Base-by-base conservation (phyloP, 2,113 vertebrate genomes). In the Odocoileus virginianus region DNA sequence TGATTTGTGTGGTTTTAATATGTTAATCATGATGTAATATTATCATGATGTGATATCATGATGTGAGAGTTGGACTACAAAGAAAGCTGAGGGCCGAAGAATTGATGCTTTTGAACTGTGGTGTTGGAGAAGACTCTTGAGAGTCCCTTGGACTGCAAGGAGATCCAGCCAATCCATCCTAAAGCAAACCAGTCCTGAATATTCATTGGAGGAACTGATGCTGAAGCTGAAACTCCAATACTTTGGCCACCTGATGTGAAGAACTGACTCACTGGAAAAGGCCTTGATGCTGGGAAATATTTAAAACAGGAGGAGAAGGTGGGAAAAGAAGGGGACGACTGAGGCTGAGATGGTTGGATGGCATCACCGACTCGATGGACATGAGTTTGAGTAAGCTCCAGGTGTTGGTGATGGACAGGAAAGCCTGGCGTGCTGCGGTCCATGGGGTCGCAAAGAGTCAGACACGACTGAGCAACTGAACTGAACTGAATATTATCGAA, bases 41-140 rank as follows among this genome's bases (percentile, higher is more conserved):
- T 58, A 58, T 27, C 25, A 12, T 58, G 19, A 13, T 71, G n/a
- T 23, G n/a, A 71, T 36, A 71, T 36, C 10, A 40, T 71, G 67
- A 71, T 40, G n/a, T 40, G 36, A 74, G 21, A 40, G 5, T 13
- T 40, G n/a, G 2, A 40, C n/a, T 23, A 40, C 6, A 23, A 71
- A 71, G n/a, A 71, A 71, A 71, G n/a, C 19, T 40, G n/a, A 6
- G 1, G 67, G n/a, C 67, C 0, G 0, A 71, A 40, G 10, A 71
- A 40, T 40, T 71, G n/a, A 71, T 71, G n/a, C n/a, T 71, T 71
- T 71, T 40, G n/a, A 40, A 71, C 67, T 71, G 10, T 71, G n/a
- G 5, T 71, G 67, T 40, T 71, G n/a, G 19, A 40, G 67, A 71
- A 71, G n/a, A 40, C 10, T 40, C n/a, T 40, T 71, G n/a, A 71